phyloP scores from a whole-genome alignment of 2,888 invertebrate genomes.

The Craniophora ligustri region DNA sequence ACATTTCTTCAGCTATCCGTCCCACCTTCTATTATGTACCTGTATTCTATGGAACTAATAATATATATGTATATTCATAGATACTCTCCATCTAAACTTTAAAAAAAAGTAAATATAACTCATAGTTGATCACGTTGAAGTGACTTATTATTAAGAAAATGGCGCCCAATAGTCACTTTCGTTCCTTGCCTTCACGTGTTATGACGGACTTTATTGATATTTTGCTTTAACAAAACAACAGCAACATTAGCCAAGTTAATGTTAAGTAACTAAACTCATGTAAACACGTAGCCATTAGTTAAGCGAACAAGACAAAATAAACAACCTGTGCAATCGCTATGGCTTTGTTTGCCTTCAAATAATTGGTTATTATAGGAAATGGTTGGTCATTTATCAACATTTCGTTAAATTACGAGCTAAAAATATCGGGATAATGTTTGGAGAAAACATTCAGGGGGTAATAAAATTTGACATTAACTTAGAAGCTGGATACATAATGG shows the following conservation, averaged over 20 bases:
- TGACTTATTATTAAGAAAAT: too few relatives aligned
- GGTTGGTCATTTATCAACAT: conserved; percentile 39
- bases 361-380: conserved; percentile 43
- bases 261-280: background rate
- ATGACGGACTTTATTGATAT: background rate
- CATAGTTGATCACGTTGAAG: too few relatives aligned
- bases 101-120: too few relatives aligned
- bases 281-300: conserved; percentile 1
- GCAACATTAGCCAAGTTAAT: background rate
- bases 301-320: conserved; percentile 12
- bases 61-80: too few relatives aligned
- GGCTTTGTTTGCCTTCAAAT: conserved; percentile 38
- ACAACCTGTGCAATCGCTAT: conserved; percentile 17
- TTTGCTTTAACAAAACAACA: background rate
- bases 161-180: background rate
- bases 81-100: too few relatives aligned
- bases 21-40: too few relatives aligned
- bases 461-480: conserved; percentile 31
- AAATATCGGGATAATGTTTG: conserved; percentile 27
- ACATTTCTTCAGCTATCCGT: too few relatives aligned
- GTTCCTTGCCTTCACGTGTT: background rate
- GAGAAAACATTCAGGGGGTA: conserved; percentile 18
- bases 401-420: conserved; percentile 34
- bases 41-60: too few relatives aligned
- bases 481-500: too few relatives aligned